Evolutionary conservation across 2,888 invertebrate genomes (phyloP), one percentile per base, ranked within the genome.

Genomic region (Platycnemis pennipes): DNA sequence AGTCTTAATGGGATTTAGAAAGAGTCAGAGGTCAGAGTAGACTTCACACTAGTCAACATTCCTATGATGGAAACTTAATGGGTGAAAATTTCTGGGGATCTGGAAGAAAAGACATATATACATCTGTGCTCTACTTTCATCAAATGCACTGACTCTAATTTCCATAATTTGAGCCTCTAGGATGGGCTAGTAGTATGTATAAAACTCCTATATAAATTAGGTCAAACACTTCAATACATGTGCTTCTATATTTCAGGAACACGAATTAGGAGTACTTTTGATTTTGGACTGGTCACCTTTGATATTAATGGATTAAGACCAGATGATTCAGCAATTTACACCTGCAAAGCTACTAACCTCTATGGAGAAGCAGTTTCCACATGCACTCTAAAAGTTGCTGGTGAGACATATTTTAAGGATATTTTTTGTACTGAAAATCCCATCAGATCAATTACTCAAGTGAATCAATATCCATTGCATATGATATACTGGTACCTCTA

Each of bases 361-460:
- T 97, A 98, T 94, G 99, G 99, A 87, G 99, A 99, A 97, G 99
- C 99, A 94, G 98, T 99, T 37, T 99, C 99, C 1, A 99, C 99
- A 0, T 98, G 99, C 95, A 98, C 98, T 5, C 97, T 99, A 94
- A 99, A 99, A 96, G 98, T 99, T 96, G 98, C 98, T 96, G 96
- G 96, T 96, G 95, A 95, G 95, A 13, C 37, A 49, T 44, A 88
- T 16, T 69, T 94, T 63, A 31, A 49, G 63, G 13, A 94, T n/a
- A n/a, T n/a, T n/a, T 16, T 42, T 85, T 37, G 86, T 8, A 37
- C 42, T 42, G 31, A 11, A 11, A 37, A 42, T 16, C 22, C 11
- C 2, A 16, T 31, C 22, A 16, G 49, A 11, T 2, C 49, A 16
- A 49, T 49, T 49, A 3, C 19, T 49, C 49, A 49, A 1, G 1